Evolutionary conservation across 1,140 invertebrate species (phyloP).

Genomic region (Globodera ellingtonae): DNA sequence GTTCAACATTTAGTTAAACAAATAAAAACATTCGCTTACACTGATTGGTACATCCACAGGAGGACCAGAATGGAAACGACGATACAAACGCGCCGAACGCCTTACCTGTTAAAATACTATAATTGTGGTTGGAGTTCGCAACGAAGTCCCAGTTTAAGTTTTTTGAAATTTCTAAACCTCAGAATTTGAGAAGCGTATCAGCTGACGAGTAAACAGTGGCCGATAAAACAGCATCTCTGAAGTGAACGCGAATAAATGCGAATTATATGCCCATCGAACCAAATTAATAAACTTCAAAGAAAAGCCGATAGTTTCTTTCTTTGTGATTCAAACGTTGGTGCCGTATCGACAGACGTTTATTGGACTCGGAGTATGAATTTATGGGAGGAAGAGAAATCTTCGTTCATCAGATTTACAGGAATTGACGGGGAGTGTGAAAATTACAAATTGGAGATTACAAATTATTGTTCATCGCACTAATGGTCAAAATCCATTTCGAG

Average conservation of each 20-base stretch:
- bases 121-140: background rate
- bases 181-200: background rate
- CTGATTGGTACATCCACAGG: conserved; percentile 40
- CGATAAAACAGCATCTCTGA: background rate
- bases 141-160: background rate
- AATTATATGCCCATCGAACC: too few species aligned
- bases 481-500: background rate
- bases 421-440: background rate
- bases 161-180: background rate
- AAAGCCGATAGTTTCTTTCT: too few species aligned
- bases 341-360: too few species aligned
- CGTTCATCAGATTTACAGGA: background rate
- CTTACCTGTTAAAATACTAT: background rate
- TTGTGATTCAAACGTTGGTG: too few species aligned
- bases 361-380: too few species aligned
- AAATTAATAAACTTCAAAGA: too few species aligned
- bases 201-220: background rate
- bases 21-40: conserved; percentile 14
- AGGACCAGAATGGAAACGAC: conserved; percentile 37
- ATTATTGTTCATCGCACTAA: background rate
- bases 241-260: background rate
- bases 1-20: background rate
- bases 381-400: too few species aligned
- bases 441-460: background rate
- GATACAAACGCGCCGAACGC: conserved; percentile 66